phyloP scores from a whole-genome alignment of 2,888 invertebrate species.

The Zhuqinia jingwanae region DNA sequence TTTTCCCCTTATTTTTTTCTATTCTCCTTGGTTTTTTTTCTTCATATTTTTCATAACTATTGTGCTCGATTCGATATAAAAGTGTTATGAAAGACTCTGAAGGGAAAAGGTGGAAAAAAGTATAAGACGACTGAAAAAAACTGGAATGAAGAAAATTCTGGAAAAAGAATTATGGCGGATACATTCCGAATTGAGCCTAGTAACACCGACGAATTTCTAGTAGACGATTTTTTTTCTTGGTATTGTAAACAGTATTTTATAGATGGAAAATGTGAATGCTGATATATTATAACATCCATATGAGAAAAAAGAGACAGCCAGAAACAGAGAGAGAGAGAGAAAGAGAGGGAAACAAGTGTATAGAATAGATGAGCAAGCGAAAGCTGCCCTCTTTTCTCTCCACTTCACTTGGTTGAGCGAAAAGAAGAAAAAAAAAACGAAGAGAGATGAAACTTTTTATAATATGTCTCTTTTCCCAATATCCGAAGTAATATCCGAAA shows the following conservation, averaged over 20 bases:
- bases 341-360: constrained; percentile 51
- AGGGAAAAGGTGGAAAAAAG: constrained; percentile 35
- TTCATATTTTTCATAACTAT: constrained; percentile 45
- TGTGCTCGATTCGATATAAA: constrained; percentile 22
- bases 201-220: constrained; percentile 60
- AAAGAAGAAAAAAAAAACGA: constrained; percentile 45
- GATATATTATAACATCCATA: constrained; percentile 63
- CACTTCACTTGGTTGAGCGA: constrained; percentile 48
- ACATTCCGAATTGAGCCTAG: constrained; percentile 69
- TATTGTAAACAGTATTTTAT: constrained; percentile 66
- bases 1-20: constrained; percentile 24
- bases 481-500: constrained; percentile 72
- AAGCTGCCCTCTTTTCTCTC: constrained; percentile 54
- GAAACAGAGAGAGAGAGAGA: constrained; percentile 30
- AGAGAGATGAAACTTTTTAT: constrained; percentile 71
- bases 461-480: constrained; percentile 68
- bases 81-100: constrained; percentile 22
- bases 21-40: constrained; percentile 43
- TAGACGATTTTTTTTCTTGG: constrained; percentile 6
- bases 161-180: constrained; percentile 72
- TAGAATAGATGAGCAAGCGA: constrained; percentile 31
- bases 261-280: constrained; percentile 59
- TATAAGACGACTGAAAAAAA: constrained; percentile 53
- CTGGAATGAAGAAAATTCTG: constrained; percentile 69
- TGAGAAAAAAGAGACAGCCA: constrained; percentile 47